Percentiles rank a stretch among this genome's conserved stretches.
Evolutionary conservation across 2,888 invertebrate genomes (phyloP).

Genomic region (Heliothis peltigera): DNA sequence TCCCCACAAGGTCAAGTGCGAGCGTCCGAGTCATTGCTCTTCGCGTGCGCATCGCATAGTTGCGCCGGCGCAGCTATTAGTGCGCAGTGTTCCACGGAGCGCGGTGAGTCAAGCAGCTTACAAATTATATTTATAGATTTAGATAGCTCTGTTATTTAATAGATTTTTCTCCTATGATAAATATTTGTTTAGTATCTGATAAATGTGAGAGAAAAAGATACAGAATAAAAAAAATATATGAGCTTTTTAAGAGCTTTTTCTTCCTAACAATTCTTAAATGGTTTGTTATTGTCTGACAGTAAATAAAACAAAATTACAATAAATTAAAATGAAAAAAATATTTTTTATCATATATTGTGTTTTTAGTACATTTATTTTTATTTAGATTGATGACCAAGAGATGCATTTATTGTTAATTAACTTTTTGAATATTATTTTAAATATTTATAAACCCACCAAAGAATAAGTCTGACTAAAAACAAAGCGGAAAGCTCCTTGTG

Average conservation of each 20-base stretch:
- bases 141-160: neutral
- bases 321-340: no score
- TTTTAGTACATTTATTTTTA: no score
- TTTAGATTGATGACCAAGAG: no score
- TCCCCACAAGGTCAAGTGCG: constrained; percentile 86
- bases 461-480: no score
- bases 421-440: no score
- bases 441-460: no score
- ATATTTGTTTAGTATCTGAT: neutral
- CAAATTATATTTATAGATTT: constrained; percentile 37
- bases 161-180: neutral
- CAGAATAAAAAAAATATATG: neutral
- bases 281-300: no score
- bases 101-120: constrained; percentile 62
- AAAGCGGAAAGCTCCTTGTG: no score
- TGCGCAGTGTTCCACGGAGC: constrained; percentile 58
- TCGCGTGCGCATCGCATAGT: constrained; percentile 73
- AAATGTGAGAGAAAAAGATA: neutral
- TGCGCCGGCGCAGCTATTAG: constrained; percentile 70
- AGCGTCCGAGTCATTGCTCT: constrained; percentile 87
- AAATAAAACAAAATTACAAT: no score
- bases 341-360: no score
- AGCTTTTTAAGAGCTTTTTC: neutral
- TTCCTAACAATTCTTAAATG: no score
- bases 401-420: no score